Percentiles rank a stretch among this genome's conserved stretches.
Evolutionary conservation across 2,797 vertebrate genomes (phyloP).

Genomic region (Liparis tanakae): DNA sequence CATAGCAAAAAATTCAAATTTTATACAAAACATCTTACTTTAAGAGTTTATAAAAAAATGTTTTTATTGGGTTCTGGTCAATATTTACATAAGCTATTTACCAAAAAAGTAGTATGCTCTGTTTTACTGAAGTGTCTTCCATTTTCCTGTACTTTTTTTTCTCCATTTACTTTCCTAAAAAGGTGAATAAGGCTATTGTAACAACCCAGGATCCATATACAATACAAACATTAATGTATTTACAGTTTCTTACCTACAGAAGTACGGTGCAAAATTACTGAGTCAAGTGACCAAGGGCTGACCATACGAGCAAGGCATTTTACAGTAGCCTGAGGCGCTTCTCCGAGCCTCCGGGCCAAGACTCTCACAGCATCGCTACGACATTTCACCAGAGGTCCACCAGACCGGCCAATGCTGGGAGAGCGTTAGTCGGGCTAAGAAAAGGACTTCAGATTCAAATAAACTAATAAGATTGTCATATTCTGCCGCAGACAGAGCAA

Average conservation of each 20-base stretch:
- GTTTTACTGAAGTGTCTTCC: constrained; percentile 78
- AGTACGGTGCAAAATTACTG: constrained; percentile 96
- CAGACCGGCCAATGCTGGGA: constrained; percentile 46
- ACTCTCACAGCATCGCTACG: constrained; percentile 57
- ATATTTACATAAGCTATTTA: constrained; percentile 99
- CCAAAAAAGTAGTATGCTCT: constrained; percentile 90
- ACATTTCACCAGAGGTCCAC: constrained; percentile 29
- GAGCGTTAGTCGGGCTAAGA: constrained; percentile 73
- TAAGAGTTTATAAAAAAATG: constrained; percentile 96
- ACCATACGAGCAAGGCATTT: constrained; percentile 98
- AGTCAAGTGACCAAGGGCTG: constrained; percentile 91
- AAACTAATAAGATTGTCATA: constrained; percentile 99
- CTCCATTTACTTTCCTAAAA: constrained; percentile 88
- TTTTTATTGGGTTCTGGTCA: constrained; percentile 85
- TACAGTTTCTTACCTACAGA: constrained; percentile 96
- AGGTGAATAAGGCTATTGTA: constrained; percentile 99
- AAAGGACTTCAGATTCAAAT: constrained; percentile 90
- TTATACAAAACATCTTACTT: constrained; percentile 99
- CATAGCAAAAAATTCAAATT: constrained; percentile 99
- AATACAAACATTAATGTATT: constrained; percentile 97
- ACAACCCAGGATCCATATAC: constrained; percentile 97
- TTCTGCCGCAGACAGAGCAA: constrained; percentile 92
- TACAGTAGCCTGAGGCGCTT: constrained; percentile 90
- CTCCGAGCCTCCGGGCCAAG: constrained; percentile 66
- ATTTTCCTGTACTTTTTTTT: constrained; percentile 81